Conservation (phyloP, 2,113 vertebrate genomes). For the Amia ocellicauda region DNA sequence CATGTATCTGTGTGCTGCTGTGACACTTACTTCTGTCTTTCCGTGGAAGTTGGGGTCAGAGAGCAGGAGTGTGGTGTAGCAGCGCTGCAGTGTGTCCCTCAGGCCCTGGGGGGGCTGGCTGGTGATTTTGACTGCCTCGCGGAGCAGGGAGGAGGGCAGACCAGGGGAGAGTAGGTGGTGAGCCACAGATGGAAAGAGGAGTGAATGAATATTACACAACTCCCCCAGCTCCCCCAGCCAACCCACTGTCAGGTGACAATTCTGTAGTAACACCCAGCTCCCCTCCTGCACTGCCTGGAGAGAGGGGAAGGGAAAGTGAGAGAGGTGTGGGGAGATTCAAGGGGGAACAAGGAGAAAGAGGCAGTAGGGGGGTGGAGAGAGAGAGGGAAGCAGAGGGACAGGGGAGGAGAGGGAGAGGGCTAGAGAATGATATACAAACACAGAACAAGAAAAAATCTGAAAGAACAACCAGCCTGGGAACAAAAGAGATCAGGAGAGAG, state of each 20-base stretch:
- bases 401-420: too few species aligned
- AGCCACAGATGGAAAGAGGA: conserved; percentile 42
- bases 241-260: conserved; percentile 34
- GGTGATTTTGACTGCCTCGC: conserved; percentile 41
- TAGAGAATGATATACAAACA: too few species aligned
- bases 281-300: conserved; percentile 33
- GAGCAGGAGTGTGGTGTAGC: conserved; percentile 34
- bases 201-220: conserved; percentile 48
- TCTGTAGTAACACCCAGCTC: conserved; percentile 39
- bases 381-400: too few species aligned
- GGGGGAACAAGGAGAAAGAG: neutral
- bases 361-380: too few species aligned
- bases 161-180: conserved; percentile 49
- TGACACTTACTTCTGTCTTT: too few species aligned
- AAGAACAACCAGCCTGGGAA: too few species aligned
- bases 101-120: conserved; percentile 32
- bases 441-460: too few species aligned
- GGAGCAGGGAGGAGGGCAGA: conserved; percentile 32
- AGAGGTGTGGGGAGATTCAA: conserved; percentile 2
- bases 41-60: conserved; percentile 43
- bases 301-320: conserved; percentile 17
- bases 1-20: conserved; percentile 36
- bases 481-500: too few species aligned
- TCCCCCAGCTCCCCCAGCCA: conserved; percentile 36
- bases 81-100: conserved; percentile 24